These are phyloP conservation scores for Villa cingulata DNA, from an alignment of 2,888 invertebrate species.

Conservation along the genomic window DNA sequence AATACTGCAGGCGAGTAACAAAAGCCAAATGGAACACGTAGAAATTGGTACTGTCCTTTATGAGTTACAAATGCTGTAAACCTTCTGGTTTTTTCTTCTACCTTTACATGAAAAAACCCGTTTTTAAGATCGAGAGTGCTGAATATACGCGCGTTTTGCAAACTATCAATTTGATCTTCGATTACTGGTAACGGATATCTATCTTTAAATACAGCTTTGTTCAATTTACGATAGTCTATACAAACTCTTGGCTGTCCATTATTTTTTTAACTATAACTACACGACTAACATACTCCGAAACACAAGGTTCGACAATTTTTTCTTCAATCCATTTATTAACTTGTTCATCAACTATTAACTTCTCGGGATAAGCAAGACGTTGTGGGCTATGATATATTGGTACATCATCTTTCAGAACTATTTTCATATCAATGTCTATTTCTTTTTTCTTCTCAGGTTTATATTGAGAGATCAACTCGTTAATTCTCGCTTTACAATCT, in stretches of 20 bases:
- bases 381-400: slow-evolving; percentile 19
- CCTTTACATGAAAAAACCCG: too few species aligned
- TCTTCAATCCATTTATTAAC: slow-evolving; percentile 5
- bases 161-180: too few species aligned
- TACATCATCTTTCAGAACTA: slow-evolving; percentile 21
- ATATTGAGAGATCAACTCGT: slow-evolving; percentile 17
- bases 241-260: too few species aligned
- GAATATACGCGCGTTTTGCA: too few species aligned
- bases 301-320: slow-evolving; percentile 1
- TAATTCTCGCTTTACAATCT: neutral
- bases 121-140: too few species aligned
- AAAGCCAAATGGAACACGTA: neutral
- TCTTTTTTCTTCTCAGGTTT: slow-evolving; percentile 14
- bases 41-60: slow-evolving; percentile 19
- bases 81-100: too few species aligned
- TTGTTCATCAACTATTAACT: slow-evolving; percentile 4
- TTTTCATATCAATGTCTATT: slow-evolving; percentile 14
- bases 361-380: slow-evolving; percentile 18
- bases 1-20: slow-evolving; percentile 18
- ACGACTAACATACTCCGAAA: too few species aligned
- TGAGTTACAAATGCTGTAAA: too few species aligned
- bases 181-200: too few species aligned
- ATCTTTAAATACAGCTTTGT: too few species aligned
- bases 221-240: too few species aligned
- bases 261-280: too few species aligned